These are phyloP conservation scores for Oppia nitens DNA, from an alignment of 1,140 invertebrate species.

Conservation along the genomic window DNA sequence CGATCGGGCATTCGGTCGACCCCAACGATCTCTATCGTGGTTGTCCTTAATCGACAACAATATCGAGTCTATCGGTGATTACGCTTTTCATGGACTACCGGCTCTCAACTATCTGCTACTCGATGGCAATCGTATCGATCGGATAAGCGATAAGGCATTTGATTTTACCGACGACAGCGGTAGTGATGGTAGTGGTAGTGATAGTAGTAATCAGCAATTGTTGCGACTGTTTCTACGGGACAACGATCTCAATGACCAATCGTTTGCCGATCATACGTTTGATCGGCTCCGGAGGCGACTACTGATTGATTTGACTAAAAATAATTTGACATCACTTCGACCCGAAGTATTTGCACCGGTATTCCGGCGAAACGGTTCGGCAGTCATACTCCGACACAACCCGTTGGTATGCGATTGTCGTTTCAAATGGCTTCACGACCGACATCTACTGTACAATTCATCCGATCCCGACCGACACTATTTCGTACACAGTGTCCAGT, in stretches of 20 bases:
- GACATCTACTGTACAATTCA: constrained; percentile 1
- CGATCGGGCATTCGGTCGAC: background rate
- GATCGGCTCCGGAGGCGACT: background rate
- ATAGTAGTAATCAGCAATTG: background rate
- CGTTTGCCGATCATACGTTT: background rate
- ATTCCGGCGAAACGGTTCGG: background rate
- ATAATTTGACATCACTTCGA: background rate
- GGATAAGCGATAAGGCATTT: background rate
- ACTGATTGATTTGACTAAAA: background rate
- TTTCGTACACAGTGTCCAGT: background rate
- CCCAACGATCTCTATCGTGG: background rate
- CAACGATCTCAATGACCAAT: background rate
- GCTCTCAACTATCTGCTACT: background rate
- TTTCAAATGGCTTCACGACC: constrained; percentile 6
- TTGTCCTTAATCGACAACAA: constrained; percentile 3
- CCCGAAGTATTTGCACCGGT: background rate
- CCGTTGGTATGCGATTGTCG: constrained; percentile 9
- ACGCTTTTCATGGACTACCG: background rate
- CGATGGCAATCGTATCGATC: constrained; percentile 5
- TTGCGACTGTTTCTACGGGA: background rate
- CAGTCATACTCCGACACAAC: background rate
- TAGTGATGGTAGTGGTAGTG: background rate
- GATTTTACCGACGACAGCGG: too few relatives aligned
- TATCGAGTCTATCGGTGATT: constrained; percentile 3
- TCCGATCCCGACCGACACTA: background rate